Percentiles rank a stretch among this genome's conserved stretches.
Evolutionary conservation across 2,888 invertebrate species (phyloP).

Genomic region (Azorinus chamasolen): DNA sequence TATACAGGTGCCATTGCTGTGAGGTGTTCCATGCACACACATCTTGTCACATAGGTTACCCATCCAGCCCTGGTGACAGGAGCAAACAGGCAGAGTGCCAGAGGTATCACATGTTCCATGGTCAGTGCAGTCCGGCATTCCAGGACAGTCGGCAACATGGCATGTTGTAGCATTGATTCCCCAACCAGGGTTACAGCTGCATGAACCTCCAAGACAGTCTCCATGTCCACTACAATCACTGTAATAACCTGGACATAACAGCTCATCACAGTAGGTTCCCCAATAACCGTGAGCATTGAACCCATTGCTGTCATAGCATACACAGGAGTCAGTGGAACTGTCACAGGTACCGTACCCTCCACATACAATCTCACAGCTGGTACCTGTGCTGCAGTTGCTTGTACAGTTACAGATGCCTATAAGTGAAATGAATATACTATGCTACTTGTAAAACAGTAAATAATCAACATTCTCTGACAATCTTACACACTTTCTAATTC

Average conservation of each 20-base stretch:
- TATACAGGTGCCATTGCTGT: conserved; percentile 59
- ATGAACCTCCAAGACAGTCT: conserved; percentile 64
- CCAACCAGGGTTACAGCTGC: conserved; percentile 74
- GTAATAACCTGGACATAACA: conserved; percentile 72
- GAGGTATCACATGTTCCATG: conserved; percentile 71
- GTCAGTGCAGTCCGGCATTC: conserved; percentile 53
- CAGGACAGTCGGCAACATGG: conserved; percentile 70
- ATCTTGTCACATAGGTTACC: conserved; percentile 68
- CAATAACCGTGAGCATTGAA: conserved; percentile 64
- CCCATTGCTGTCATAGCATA: conserved; percentile 44
- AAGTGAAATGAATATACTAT: no score
- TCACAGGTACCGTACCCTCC: conserved; percentile 64
- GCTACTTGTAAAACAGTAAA: no score
- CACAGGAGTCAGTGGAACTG: conserved; percentile 65
- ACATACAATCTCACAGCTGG: conserved; percentile 58
- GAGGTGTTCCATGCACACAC: conserved; percentile 69
- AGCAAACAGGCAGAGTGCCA: conserved; percentile 66
- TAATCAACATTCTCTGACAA: no score
- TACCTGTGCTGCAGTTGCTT: conserved; percentile 40
- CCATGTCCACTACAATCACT: conserved; percentile 73
- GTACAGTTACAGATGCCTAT: conserved; percentile 59
- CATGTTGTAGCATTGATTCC: conserved; percentile 63
- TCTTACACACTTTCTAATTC: no score
- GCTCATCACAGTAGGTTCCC: conserved; percentile 68
- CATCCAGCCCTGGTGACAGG: conserved; percentile 71